These are phyloP conservation scores for Pseudomugil tenellus DNA, from an alignment of 2,797 vertebrate genomes.

Conservation along the genomic window DNA sequence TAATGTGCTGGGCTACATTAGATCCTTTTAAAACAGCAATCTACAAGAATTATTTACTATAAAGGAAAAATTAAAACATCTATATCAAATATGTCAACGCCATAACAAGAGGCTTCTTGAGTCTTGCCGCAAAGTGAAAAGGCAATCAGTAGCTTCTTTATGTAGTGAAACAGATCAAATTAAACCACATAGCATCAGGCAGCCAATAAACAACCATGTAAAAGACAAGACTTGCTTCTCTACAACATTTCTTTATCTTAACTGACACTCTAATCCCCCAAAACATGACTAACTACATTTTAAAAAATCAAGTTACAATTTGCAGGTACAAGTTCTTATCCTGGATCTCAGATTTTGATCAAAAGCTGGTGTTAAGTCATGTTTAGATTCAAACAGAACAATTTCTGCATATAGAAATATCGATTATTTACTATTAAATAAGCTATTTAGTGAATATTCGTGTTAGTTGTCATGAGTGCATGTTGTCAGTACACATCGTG, in stretches of 20 bases:
- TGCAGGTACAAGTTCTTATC: conserved; percentile 32
- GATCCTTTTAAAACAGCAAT: conserved; percentile 42
- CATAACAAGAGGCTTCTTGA: conserved; percentile 25
- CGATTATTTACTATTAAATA: conserved; percentile 14
- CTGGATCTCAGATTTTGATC: conserved; percentile 39
- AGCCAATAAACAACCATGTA: conserved; percentile 16
- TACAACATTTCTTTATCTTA: conserved; percentile 8
- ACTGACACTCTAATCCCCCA: conserved; percentile 1
- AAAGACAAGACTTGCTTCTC: conserved; percentile 17
- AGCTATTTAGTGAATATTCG: conserved; percentile 36
- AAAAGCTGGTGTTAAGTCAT: conserved; percentile 74
- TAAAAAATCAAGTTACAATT: conserved; percentile 33
- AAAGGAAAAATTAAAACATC: conserved; percentile 28
- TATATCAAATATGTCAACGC: conserved; percentile 18
- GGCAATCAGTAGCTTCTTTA: conserved; percentile 26
- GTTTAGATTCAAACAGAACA: conserved; percentile 41
- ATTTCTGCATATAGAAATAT: conserved; percentile 16
- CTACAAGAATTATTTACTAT: conserved; percentile 32
- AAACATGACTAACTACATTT: conserved; percentile 8
- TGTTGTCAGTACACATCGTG: conserved; percentile 51
- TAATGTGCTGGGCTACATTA: conserved; percentile 27
- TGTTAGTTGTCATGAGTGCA: conserved; percentile 45
- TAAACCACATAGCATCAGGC: not conserved
- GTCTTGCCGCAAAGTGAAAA: conserved; percentile 33
- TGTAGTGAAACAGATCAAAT: conserved; percentile 11